Conservation (phyloP, 2,888 invertebrate species). For the Scaptomyza flava region DNA sequence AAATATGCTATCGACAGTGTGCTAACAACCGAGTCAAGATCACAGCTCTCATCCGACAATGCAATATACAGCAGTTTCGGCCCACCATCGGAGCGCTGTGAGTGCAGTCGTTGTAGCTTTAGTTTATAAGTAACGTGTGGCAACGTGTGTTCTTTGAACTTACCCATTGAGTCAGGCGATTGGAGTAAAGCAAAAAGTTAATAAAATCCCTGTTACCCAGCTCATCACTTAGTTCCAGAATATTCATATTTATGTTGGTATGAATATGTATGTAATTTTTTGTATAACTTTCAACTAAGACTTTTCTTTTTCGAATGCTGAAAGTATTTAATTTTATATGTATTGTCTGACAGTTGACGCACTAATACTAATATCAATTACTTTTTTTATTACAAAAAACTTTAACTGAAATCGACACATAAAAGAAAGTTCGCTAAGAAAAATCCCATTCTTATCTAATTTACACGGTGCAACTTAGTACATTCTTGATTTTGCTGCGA, state of each 20-base stretch:
- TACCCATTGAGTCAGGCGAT: slow-evolving; percentile 38
- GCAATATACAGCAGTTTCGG: slow-evolving; percentile 28
- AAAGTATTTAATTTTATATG: not conserved
- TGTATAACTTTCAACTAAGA: not conserved
- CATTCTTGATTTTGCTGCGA: no score
- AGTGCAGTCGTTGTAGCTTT: slow-evolving; percentile 6
- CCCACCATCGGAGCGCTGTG: slow-evolving; percentile 32
- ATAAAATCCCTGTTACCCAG: slow-evolving; percentile 21
- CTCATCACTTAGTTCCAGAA: not conserved
- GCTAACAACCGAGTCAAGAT: slow-evolving; percentile 58
- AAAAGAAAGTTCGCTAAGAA: no score
- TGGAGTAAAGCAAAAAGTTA: slow-evolving; percentile 23
- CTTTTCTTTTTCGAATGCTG: not conserved
- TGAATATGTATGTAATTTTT: not conserved
- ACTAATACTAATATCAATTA: no score
- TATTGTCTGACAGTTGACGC: not conserved
- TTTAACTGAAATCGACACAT: no score
- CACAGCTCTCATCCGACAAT: slow-evolving; percentile 53
- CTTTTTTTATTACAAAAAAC: no score
- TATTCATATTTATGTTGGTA: not conserved
- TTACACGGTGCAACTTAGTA: no score
- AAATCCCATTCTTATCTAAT: no score
- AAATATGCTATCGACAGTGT: slow-evolving; percentile 53
- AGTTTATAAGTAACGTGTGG: not conserved
- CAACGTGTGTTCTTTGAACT: slow-evolving; percentile 18